Conservation (phyloP, 2,888 invertebrate genomes). For the Agriopis aurantiaria region DNA sequence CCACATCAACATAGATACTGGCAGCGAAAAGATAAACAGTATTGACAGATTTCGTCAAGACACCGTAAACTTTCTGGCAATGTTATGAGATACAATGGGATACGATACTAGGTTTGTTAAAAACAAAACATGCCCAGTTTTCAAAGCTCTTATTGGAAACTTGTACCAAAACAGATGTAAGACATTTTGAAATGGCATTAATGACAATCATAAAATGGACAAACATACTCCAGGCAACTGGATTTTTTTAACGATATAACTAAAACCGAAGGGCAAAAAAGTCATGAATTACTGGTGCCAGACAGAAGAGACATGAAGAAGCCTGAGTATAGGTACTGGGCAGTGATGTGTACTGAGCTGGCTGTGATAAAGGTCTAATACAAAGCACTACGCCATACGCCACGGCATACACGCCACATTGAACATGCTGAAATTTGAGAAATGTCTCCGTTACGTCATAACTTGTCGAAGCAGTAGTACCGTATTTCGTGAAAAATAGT, state of each 20-base stretch:
- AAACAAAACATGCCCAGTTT: neutral
- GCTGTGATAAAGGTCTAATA: too few species aligned
- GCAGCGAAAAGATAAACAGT: conserved; percentile 15
- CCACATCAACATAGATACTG: conserved; percentile 14
- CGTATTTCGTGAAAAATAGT: neutral
- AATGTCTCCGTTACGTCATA: too few species aligned
- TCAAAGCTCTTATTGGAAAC: neutral
- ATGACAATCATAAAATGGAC: too few species aligned
- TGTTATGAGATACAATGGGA: neutral
- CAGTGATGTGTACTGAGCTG: too few species aligned
- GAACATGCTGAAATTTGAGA: neutral
- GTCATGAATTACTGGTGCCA: too few species aligned
- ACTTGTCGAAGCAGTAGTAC: neutral
- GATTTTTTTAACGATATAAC: too few species aligned
- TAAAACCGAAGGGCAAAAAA: too few species aligned
- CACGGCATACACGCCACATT: neutral
- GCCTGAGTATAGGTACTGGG: too few species aligned
- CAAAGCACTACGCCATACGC: too few species aligned
- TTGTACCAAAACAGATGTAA: neutral
- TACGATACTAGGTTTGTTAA: neutral
- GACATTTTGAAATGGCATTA: neutral
- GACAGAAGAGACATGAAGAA: too few species aligned
- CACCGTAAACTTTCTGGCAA: neutral
- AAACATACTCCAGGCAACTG: too few species aligned
- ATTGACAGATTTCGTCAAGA: conserved; percentile 13